Conservation (phyloP, 1,140 invertebrate genomes). For the Drosophila kohkoa region DNA sequence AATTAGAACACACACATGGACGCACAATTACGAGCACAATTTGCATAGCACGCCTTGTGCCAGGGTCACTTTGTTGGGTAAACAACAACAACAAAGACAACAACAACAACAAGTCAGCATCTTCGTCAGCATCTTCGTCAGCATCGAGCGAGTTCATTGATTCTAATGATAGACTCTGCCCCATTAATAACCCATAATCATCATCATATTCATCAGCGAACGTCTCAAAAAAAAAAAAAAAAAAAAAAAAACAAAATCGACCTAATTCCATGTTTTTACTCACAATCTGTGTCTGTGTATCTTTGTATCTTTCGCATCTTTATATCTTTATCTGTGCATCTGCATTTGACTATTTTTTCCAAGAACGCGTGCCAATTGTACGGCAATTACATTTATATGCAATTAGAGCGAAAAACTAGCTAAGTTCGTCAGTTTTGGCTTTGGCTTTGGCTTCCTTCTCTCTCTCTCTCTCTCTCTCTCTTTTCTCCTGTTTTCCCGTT, state of each 20-base stretch:
- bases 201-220: neutral
- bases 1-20: too few relatives aligned
- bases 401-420: constrained; percentile 14
- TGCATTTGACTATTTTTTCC: constrained; percentile 38
- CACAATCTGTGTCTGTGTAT: constrained; percentile 1
- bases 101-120: too few relatives aligned
- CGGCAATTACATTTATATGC: constrained; percentile 47
- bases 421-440: neutral
- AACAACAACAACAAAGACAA: neutral
- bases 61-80: neutral
- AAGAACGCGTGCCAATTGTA: constrained; percentile 40
- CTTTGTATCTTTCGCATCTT: constrained; percentile 1
- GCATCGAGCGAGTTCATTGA: constrained; percentile 1
- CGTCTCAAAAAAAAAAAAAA: neutral
- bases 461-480: too few relatives aligned
- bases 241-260: constrained; percentile 1
- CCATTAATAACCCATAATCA: constrained; percentile 9
- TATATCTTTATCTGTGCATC: neutral
- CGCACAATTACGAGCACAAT: too few relatives aligned
- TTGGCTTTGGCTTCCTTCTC: constrained; percentile 2
- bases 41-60: neutral
- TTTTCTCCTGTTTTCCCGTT: too few relatives aligned
- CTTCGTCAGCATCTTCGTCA: too few relatives aligned
- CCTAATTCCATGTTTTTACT: constrained; percentile 15
- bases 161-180: constrained; percentile 11